These are phyloP conservation scores for Caenorhabditis becei DNA, from an alignment of 2,888 invertebrate species.

Conservation along the genomic window DNA sequence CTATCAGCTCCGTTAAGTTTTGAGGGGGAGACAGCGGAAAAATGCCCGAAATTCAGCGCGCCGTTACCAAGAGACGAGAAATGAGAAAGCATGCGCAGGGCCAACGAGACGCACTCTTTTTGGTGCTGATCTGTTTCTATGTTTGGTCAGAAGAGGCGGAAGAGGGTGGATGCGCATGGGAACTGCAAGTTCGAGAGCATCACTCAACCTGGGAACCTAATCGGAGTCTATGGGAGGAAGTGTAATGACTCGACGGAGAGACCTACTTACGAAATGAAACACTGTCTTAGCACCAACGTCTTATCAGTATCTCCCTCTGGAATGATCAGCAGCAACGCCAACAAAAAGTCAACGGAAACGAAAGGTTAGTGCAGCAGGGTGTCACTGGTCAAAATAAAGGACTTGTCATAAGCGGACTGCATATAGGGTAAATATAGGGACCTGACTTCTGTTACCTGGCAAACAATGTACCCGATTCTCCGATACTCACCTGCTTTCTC, in stretches of 20 bases:
- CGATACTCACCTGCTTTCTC: constrained; percentile 51
- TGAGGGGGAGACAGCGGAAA: neutral
- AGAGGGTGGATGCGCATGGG: constrained; percentile 22
- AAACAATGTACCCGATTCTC: constrained; percentile 51
- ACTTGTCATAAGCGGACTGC: constrained; percentile 58
- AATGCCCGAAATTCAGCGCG: constrained; percentile 12
- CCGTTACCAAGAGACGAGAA: constrained; percentile 51
- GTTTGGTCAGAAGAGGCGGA: constrained; percentile 33
- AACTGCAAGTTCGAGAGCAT: constrained; percentile 29
- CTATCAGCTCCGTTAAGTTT: no score
- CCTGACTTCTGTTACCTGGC: constrained; percentile 54
- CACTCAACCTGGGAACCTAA: neutral
- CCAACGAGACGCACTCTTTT: constrained; percentile 26
- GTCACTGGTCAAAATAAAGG: constrained; percentile 51
- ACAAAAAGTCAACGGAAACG: neutral
- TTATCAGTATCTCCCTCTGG: constrained; percentile 8
- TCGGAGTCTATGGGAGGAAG: neutral
- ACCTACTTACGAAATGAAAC: no score
- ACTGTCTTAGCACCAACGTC: no score
- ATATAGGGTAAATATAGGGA: constrained; percentile 47
- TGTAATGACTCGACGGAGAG: no score
- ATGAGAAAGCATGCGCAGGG: constrained; percentile 26
- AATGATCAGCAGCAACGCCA: neutral
- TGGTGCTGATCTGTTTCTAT: constrained; percentile 52
- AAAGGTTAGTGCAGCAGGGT: constrained; percentile 7